Conservation (phyloP, 2,888 invertebrate genomes). For the Drosophila hamatofila region DNA sequence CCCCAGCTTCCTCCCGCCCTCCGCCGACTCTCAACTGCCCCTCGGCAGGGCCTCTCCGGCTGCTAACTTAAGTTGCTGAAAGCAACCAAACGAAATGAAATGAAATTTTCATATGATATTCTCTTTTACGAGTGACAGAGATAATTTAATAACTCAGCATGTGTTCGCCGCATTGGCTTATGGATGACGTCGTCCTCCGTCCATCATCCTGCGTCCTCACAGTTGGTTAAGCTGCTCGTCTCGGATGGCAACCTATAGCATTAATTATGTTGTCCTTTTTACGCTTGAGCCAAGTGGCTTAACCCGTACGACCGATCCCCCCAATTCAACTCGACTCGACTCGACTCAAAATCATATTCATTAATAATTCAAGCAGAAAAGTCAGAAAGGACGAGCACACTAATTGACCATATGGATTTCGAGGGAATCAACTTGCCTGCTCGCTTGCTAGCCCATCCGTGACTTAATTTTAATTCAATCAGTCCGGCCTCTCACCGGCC, state of each 20-base stretch:
- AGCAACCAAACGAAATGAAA: slow-evolving; percentile 75
- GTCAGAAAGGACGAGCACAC: slow-evolving; percentile 71
- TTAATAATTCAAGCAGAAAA: slow-evolving; percentile 77
- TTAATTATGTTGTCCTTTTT: slow-evolving; percentile 80
- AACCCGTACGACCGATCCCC: background rate
- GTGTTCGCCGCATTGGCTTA: slow-evolving; percentile 59
- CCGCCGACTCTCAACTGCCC: background rate
- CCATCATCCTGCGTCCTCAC: slow-evolving; percentile 13
- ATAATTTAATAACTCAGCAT: slow-evolving; percentile 78
- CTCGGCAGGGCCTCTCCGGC: background rate
- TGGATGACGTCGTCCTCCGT: slow-evolving; percentile 31
- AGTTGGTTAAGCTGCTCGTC: slow-evolving; percentile 50
- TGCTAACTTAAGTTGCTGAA: slow-evolving; percentile 43
- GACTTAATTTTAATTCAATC: slow-evolving; percentile 62
- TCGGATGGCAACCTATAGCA: slow-evolving; percentile 55
- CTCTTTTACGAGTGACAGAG: slow-evolving; percentile 73
- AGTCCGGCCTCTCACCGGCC: slow-evolving; percentile 15
- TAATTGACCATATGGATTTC: slow-evolving; percentile 77
- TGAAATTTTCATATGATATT: slow-evolving; percentile 80
- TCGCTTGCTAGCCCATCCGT: slow-evolving; percentile 18
- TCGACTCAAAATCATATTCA: slow-evolving; percentile 62
- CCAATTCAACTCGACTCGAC: background rate
- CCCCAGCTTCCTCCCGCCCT: background rate
- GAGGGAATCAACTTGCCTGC: slow-evolving; percentile 13
- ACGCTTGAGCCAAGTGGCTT: slow-evolving; percentile 54